Percentiles rank a stretch among this genome's conserved stretches.
Conservation (phyloP, 2,888 invertebrate species). For the Phalera bucephala region DNA sequence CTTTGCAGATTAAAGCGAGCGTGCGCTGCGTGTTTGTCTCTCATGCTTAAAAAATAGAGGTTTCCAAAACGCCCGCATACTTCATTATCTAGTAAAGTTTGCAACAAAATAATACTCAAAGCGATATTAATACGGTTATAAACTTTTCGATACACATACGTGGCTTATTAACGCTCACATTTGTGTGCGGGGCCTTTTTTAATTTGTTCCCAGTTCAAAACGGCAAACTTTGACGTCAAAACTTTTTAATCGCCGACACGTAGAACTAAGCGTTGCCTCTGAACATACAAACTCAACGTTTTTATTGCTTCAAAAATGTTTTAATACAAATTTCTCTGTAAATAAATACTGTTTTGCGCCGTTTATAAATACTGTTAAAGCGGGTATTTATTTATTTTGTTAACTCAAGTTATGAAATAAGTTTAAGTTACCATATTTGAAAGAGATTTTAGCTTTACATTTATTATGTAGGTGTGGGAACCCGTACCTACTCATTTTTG, state of each 20-base stretch:
- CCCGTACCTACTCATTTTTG: no score
- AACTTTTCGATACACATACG: constrained; percentile 41
- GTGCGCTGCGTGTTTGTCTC: neutral
- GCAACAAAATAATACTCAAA: constrained; percentile 32
- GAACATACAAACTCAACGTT: constrained; percentile 35
- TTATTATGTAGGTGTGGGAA: no score
- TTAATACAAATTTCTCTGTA: constrained; percentile 31
- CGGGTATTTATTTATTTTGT: no score
- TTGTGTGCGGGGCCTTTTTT: constrained; percentile 29
- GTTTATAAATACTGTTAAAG: constrained; percentile 1
- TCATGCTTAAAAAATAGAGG: constrained; percentile 8
- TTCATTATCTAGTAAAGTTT: constrained; percentile 33
- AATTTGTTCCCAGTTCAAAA: constrained; percentile 48
- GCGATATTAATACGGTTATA: constrained; percentile 40
- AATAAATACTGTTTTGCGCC: constrained; percentile 21
- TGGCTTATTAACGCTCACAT: constrained; percentile 36
- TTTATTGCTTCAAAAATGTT: constrained; percentile 40
- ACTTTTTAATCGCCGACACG: constrained; percentile 53
- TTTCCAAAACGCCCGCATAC: constrained; percentile 21
- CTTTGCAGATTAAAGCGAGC: constrained; percentile 6
- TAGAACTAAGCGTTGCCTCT: constrained; percentile 45
- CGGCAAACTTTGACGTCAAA: constrained; percentile 52
- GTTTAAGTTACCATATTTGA: no score
- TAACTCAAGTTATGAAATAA: no score
- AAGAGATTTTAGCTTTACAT: no score